Evolutionary conservation across 2,888 invertebrate genomes (phyloP), one percentile per base, ranked within the genome.

Genomic region (Pseudococcus longispinus): DNA sequence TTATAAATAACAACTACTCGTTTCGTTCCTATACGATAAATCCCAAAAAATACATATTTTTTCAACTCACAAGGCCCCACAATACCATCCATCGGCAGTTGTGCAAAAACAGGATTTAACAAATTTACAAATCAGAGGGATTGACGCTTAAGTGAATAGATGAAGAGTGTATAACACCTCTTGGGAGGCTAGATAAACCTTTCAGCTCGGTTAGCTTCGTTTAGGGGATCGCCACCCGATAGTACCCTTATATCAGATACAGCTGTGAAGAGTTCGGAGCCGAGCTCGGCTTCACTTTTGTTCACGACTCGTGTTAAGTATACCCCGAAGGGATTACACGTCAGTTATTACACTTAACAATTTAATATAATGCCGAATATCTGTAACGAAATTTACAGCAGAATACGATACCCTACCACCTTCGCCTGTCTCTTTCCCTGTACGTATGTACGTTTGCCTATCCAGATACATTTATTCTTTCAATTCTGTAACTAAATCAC

Each of bases 301-400:
- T 85, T 85, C 85, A 26, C 60, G 60, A 60, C 65, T 85, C 85
- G 85, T 85, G 85, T 85, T 85, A 85, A 85, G 65, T 85, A 85
- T 65, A 85, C 65, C 85, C 85, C 85, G 85, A 85, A 85, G 85
- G 85, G 85, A 85, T 85, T 85, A 85, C 85, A 85, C 85, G 85
- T 85, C 85, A 85, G 65, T 85, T 85, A 85, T 65, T 85, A 85
- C 85, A 85, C 23, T 85, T 85, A 85, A 85, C 85, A 85, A 85
- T 60, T 85, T 85, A 85, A 85, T 85, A 70, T 85, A 74, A 65
- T 70, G 44, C 26, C 37, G 23, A 85, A 70, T 70, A 70, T 70
- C 65, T 85, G 85, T 85, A 85, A 65, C 85, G 70, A 85, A 85
- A 85, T 85, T 85, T 85, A 42, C 70, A 37, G 13, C 60, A 23